A percentile compares a stretch with the other conserved stretches of the same genome.
These are phyloP conservation scores for Florisuga fusca DNA, from an alignment of 2,797 vertebrate genomes.

Conservation along the genomic window DNA sequence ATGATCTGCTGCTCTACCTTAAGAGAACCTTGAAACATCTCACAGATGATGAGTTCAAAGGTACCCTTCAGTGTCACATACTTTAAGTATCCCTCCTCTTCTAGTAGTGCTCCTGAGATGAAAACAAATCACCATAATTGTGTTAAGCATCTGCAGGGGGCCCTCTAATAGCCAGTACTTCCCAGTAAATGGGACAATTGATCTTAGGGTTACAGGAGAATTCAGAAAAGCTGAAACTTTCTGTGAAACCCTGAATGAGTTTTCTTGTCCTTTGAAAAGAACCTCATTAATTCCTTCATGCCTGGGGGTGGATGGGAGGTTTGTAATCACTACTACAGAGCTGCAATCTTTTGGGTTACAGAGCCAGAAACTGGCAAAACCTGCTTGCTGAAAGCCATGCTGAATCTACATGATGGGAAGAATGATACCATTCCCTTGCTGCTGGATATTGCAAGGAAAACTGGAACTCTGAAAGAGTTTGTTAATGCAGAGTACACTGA, in stretches of 20 bases:
- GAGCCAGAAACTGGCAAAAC: constrained; percentile 91
- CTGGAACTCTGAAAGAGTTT: constrained; percentile 85
- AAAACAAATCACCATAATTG: background rate
- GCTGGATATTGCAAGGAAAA: constrained; percentile 87
- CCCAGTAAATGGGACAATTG: background rate
- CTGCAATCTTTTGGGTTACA: constrained; percentile 59
- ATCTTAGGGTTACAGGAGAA: background rate
- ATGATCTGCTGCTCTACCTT: constrained; percentile 79
- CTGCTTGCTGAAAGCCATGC: constrained; percentile 90
- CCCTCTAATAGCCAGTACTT: background rate
- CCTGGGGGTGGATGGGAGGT: background rate
- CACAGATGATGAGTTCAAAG: constrained; percentile 83
- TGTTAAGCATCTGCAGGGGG: background rate
- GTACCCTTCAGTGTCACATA: constrained; percentile 45
- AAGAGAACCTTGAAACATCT: constrained; percentile 79
- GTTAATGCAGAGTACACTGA: constrained; percentile 89
- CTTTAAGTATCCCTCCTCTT: background rate
- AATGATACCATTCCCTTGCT: constrained; percentile 88
- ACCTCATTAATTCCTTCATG: background rate
- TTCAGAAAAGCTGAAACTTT: background rate
- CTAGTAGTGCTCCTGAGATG: background rate
- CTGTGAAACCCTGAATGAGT: background rate
- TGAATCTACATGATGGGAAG: constrained; percentile 87
- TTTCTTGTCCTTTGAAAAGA: constrained; percentile 18
- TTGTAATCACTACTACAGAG: background rate